phyloP scores from a whole-genome alignment of 2,113 vertebrate species.

The Nerophis ophidion region DNA sequence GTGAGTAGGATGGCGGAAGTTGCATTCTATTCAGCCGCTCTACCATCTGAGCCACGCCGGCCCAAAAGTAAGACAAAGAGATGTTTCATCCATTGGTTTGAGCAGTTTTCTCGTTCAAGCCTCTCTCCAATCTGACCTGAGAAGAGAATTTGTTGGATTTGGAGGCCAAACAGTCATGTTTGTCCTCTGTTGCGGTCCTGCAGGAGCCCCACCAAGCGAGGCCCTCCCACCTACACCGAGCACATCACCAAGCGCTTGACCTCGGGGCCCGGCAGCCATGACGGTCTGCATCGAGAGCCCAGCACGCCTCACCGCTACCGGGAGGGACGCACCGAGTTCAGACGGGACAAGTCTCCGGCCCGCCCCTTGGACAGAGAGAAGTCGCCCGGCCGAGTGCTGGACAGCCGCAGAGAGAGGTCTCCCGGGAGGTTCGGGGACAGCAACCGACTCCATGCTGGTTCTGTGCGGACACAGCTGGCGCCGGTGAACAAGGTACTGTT shows the following conservation, averaged over 20 bases:
- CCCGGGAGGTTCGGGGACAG: conserved; percentile 90
- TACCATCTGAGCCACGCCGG: no score
- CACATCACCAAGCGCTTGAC: conserved; percentile 95
- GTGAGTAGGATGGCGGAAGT: no score
- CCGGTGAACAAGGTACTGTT: conserved; percentile 89
- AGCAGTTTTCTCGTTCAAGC: no score
- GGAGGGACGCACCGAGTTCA: conserved; percentile 90
- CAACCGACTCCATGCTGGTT: conserved; percentile 81
- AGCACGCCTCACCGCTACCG: conserved; percentile 96
- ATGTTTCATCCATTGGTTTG: no score
- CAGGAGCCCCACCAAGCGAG: conserved; percentile 94
- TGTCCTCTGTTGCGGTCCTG: conserved; percentile 13
- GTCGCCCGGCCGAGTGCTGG: conserved; percentile 87
- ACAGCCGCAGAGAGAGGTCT: conserved; percentile 89
- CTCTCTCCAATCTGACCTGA: no score
- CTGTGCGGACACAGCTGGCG: conserved; percentile 86
- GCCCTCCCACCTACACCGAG: conserved; percentile 95
- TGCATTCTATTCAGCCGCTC: no score
- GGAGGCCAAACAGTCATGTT: neutral
- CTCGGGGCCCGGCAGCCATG: conserved; percentile 83
- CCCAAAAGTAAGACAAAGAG: no score
- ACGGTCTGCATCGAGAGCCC: conserved; percentile 88
- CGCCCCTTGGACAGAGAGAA: conserved; percentile 92
- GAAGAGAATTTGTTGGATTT: no score
- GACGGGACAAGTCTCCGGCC: conserved; percentile 94